Evolutionary conservation across 2,113 vertebrate genomes (phyloP).

Genomic region (Scopus umbretta): DNA sequence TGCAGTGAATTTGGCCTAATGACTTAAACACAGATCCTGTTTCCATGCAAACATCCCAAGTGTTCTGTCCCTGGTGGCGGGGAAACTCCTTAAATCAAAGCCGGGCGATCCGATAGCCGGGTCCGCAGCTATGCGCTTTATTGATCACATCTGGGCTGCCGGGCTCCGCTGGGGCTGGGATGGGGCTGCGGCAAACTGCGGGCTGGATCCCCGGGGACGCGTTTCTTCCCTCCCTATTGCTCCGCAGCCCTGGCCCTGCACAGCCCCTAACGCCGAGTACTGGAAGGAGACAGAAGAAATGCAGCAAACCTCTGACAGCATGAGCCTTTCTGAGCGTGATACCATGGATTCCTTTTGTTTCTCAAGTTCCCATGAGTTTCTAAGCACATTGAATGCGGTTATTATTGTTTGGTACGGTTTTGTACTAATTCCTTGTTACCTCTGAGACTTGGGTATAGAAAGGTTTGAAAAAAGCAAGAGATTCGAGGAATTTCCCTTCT

Average conservation of each 20-base stretch:
- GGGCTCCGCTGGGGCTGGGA: background rate
- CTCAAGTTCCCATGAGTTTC: background rate
- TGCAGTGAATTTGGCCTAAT: constrained; percentile 59
- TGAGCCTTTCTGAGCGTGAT: background rate
- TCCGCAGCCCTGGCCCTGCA: background rate
- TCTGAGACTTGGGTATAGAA: background rate
- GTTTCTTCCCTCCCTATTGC: background rate
- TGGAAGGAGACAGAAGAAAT: background rate
- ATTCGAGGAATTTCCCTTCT: background rate
- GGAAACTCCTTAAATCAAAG: constrained; percentile 64
- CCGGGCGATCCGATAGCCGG: background rate
- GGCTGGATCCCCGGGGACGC: background rate
- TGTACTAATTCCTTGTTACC: background rate
- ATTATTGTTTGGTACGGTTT: background rate
- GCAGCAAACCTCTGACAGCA: background rate
- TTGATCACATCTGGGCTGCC: constrained; percentile 50
- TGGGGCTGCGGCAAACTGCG: background rate
- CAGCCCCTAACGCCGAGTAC: fast-evolving
- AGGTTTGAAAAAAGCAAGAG: background rate
- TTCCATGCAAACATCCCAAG: constrained; percentile 59
- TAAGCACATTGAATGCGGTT: background rate
- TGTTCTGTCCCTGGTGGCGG: constrained; percentile 36
- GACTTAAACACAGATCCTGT: constrained; percentile 62
- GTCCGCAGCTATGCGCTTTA: background rate
- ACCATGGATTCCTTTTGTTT: background rate